Base-by-base conservation (phyloP, 35 echinoderm and acorn worm genomes). In the Antedon bifida region DNA sequence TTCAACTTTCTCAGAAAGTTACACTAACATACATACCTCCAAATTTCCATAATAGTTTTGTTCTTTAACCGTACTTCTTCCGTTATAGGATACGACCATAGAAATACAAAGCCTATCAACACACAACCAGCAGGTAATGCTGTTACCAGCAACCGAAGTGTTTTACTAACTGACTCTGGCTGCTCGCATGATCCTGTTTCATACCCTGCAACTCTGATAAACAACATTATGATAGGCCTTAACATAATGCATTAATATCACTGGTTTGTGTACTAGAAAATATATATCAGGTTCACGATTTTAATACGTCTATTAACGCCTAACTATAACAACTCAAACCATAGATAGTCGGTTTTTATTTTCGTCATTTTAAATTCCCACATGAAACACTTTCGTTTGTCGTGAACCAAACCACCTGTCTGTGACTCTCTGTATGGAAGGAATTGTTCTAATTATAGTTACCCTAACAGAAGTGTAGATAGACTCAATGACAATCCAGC, bases 41-140 rank as follows among this genome's bases (percentile, higher is more conserved):
- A 96, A 39, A 96, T 96, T 85, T 96, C 89, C 34, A 96, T 46
- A 14, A 96, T 91, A 29, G 93, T 96, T 39, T 96, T 90, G 74
- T 96, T 96, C 77, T 96, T 91, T 46, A 89, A 76, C 31, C 89
- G 84, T 3, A 89, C 75, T 34, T 96, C 93, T 83, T 99, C 95
- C 0, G 85, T 92, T 82, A 99, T 99, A 75, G 95, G 95, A 82
- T 99, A 99, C 31, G 83, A 74, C 74, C 79, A 89, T 1, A 99
- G 76, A 36, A 90, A 92, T 29, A 90, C 35, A 33, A 89, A 85
- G 32, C 95, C 95, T 30, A 92, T 56, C 12, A 92, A 29, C 0
- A 89, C 82, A 33, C 90, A 89, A 36, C 31, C 30, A n/a, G 77
- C 56, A 30, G 95, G 95, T 33, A 88, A 86, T 34, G 85, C 88